Evolutionary conservation across 2,797 vertebrate genomes (phyloP), one percentile per base, ranked within the genome.

Genomic region (Siniperca obscura): DNA sequence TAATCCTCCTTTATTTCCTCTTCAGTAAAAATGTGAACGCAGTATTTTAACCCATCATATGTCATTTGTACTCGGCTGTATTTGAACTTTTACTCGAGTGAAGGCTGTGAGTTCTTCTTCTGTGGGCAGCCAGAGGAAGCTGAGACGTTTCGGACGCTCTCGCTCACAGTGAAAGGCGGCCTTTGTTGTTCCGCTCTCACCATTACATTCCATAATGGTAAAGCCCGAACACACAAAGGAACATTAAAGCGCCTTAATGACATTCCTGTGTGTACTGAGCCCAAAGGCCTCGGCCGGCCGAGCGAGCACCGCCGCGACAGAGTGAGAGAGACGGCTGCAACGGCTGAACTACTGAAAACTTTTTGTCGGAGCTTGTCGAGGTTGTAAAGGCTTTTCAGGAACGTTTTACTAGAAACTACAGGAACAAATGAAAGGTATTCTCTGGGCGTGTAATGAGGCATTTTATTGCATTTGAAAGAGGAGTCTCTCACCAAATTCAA

Each of bases 231-330:
- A 52, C 68, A 61, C 70, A 5, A 5, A 68, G 59, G 66, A 77
- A 34, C 75, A 65, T 84, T 61, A 72, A 82, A 75, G 72, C 25
- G 27, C n/a, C 78, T 78, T 76, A 46, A 81, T 78, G 81, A 83
- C 83, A 83, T 88, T 88, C 86, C 83, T 78, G 80, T 56, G 79
- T 27, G 70, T 40, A 1, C 10, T 4, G 27, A 76, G 71, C 65
- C 65, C n/a, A 5, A 27, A 76, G 53, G 55, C 71, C 44, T 67
- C 40, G 22, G 22, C 36, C 48, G 46, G 55, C n/a, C n/a, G 27
- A 62, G 72, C 5, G 27, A 68, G 74, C 19, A 0, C 14, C 16
- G 7, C 56, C 0, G 55, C 48, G 0, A 38, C 52, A 34, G 53
- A 12, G 46, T 1, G 70, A 30, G 70, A 59, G 50, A 57, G 52